Evolutionary conservation across 2,797 vertebrate species (phyloP), one percentile per base, ranked within the genome.

Genomic region (Mormyrops attenuatus): DNA sequence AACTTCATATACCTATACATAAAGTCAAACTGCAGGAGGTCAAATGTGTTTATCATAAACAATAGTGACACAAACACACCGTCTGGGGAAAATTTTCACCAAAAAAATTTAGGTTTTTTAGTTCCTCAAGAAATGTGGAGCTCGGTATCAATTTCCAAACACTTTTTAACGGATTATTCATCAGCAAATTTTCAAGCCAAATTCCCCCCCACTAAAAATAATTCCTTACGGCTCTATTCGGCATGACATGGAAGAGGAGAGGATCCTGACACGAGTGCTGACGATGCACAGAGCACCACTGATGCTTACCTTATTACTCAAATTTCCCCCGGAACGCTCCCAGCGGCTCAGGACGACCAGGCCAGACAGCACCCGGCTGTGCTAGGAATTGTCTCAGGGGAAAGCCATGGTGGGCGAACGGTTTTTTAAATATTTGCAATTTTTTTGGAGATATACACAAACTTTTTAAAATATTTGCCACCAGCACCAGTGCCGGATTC

Each of bases 141-240:
- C 9, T 85, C 13, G n/a, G 47, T 47, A 8, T 85, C 80, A 47
- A 26, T 50, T 85, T 85, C 44, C 41, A 49, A 84, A 84, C 80
- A 44, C 20, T 22, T 82, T 82, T 84, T 50, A 85, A 85, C 7
- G 1, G 44, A 85, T n/a, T 85, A 85, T 85, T 85, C 80, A 85
- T 85, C 80, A 85, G 80, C 80, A 85, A 85, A 85, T 85, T 85
- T 85, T 85, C 44, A 50, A 50, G 41, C 80, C 41, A 47, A 84
- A 84, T 84, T 84, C 41, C 6, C 7, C 13, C n/a, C 52, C 30
- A 6, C 85, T 20, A 38, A 87, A 87, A 87, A 87, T 87, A 55
- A 55, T 87, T 55, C 85, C 85, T 87, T 87, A 87, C 22, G 52
- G 49, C 52, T 57, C 30, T 52, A 57, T 87, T 87, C 7, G 50